These are phyloP conservation scores for Crenichthys baileyi DNA, from an alignment of 2,797 vertebrate genomes.

Conservation along the genomic window DNA sequence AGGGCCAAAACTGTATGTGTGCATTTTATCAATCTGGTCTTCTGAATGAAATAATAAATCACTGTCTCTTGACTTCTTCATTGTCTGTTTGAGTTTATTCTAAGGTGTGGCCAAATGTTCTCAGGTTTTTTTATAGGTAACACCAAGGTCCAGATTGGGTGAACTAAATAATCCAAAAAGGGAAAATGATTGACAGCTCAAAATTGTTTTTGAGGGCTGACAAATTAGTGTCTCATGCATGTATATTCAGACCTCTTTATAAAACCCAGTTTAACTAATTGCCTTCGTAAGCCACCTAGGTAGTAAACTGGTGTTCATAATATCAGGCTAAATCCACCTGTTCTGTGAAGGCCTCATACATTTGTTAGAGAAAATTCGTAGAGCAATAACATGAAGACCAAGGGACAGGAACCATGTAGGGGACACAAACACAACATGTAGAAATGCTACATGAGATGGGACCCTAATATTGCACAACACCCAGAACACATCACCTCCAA, in stretches of 20 bases:
- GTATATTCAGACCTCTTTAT: not conserved
- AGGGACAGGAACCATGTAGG: not conserved
- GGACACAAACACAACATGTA: not conserved
- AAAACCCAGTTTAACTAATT: not conserved
- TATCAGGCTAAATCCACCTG: not conserved
- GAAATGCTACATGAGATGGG: not conserved
- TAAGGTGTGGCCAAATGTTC: not conserved
- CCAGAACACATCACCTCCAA: not conserved
- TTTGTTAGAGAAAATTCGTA: no score
- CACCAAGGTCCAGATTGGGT: not conserved
- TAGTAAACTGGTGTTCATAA: not conserved
- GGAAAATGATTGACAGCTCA: no score
- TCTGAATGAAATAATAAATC: slow-evolving; percentile 61
- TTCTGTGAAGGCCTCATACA: no score
- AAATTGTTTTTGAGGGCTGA: no score
- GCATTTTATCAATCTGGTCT: slow-evolving; percentile 31
- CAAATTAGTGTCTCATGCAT: not conserved
- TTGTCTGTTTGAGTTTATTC: not conserved
- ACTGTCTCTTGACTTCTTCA: slow-evolving; percentile 11
- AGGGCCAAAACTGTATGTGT: slow-evolving; percentile 30
- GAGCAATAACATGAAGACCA: no score
- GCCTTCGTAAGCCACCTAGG: not conserved
- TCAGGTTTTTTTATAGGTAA: not conserved
- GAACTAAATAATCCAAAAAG: not conserved
- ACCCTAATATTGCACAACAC: not conserved